phyloP scores from a whole-genome alignment of 2,797 vertebrate genomes.

The Paguma larvata region DNA sequence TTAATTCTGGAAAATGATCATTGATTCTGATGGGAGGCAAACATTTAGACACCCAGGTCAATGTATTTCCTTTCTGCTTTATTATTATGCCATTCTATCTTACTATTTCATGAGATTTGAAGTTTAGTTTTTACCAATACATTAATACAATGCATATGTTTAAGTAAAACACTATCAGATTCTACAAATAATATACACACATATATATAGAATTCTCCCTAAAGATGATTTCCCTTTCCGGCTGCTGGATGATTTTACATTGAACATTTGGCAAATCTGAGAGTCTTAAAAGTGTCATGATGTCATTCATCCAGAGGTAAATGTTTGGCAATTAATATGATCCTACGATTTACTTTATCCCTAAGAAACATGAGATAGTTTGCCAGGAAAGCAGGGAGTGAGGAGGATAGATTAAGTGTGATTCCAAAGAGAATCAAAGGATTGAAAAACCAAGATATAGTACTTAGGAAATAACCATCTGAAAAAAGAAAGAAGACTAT shows the following conservation, averaged over 20 bases:
- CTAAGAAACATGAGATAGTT: not conserved
- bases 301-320: constrained; percentile 15
- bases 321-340: not conserved
- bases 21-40: not conserved
- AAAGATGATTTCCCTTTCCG: not conserved
- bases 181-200: not conserved
- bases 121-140: constrained; percentile 28
- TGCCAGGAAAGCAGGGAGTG: not conserved
- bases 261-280: constrained; percentile 33
- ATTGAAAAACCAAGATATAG: not conserved
- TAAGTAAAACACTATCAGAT: not conserved
- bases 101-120: constrained; percentile 10
- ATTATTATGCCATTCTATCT: constrained; percentile 23
- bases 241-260: constrained; percentile 17
- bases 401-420: not conserved
- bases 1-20: constrained; percentile 16
- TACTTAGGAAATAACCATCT: not conserved
- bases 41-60: not conserved
- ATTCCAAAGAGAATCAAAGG: not conserved
- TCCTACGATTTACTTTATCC: constrained; percentile 28
- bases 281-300: not conserved
- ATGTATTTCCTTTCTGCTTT: constrained; percentile 19
- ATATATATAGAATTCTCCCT: not conserved
- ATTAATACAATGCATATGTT: not conserved
- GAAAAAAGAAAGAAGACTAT: not conserved